Base-by-base conservation (phyloP, 2,113 vertebrate genomes). In the Saguinus midas region DNA sequence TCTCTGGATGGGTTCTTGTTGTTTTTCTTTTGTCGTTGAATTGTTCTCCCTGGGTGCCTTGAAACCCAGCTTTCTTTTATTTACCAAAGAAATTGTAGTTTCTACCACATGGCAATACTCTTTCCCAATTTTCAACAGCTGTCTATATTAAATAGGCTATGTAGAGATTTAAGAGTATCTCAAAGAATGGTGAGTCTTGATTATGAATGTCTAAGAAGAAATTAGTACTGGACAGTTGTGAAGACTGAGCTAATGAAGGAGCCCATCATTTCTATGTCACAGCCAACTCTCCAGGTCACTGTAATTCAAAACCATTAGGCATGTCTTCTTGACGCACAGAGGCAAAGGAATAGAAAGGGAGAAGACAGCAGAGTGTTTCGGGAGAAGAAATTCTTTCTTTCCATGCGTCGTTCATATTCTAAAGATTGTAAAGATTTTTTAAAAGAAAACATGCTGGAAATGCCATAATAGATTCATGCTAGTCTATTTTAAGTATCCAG, bases 251-350 rank as follows among this genome's bases (percentile, higher is more conserved):
- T 94, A 96, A 78, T 93, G 96, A 83, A 91, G 94, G 57, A 96
- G 82, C 85, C 93, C 95, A 66, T 98, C 97, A 96, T 96, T 96
- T 97, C 95, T 98, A 96, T 98, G 97, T 98, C 97, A 98, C 98
- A 98, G 98, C 98, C 97, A 98, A 96, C 96, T 98, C 98, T 97
- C 87, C 95, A 97, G 97, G 94, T 96, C 96, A 97, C 96, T 98
- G 97, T 98, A 98, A 98, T 98, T 98, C 98, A 97, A 76, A 97
- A 97, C 97, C 97, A 97, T 98, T 97, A 95, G 97, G 98, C 96
- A 98, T 97, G 94, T 98, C 96, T 97, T 98, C 92, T 70, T 72
- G 50, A 97, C 97, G 64, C 58, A 92, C 93, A 97, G 50, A 96
- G 95, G 88, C n/a, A 97, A 96, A 83, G n/a, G 96, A 95, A 48